These are phyloP conservation scores for Trichogramma evanescens DNA, from an alignment of 2,888 invertebrate genomes.

Conservation along the genomic window DNA sequence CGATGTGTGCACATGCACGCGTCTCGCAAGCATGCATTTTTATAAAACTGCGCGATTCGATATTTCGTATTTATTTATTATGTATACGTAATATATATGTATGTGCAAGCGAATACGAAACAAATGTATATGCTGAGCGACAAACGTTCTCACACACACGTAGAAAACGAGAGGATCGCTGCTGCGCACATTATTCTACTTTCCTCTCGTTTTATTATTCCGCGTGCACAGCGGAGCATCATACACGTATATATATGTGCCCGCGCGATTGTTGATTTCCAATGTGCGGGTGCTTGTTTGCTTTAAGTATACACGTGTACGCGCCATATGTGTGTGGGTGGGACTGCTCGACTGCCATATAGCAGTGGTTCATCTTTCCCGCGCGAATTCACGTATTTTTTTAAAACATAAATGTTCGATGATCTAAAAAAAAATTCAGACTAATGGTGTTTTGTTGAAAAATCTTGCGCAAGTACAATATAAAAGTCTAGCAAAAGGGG, in stretches of 20 bases:
- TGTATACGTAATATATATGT: background rate
- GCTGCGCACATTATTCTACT: constrained; percentile 1
- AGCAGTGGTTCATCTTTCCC: no score
- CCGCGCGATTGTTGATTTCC: constrained; percentile 8
- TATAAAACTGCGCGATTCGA: constrained; percentile 41
- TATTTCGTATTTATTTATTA: constrained; percentile 32
- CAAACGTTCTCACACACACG: background rate
- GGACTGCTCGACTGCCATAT: no score
- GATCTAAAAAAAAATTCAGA: no score
- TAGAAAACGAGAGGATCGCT: background rate
- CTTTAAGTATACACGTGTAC: background rate
- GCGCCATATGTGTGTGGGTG: background rate
- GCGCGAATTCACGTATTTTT: no score
- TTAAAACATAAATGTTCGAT: no score
- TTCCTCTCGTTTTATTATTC: constrained; percentile 19
- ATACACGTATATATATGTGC: background rate
- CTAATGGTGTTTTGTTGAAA: no score
- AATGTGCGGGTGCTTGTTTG: background rate
- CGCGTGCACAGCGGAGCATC: background rate
- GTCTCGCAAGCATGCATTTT: constrained; percentile 27
- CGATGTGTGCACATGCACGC: no score
- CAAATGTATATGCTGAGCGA: constrained; percentile 1
- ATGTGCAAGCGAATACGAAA: background rate
- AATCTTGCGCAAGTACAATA: no score
- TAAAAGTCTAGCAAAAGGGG: no score